These are phyloP conservation scores for Tanytarsus gracilentus DNA, from an alignment of 2,888 invertebrate species.

Conservation along the genomic window DNA sequence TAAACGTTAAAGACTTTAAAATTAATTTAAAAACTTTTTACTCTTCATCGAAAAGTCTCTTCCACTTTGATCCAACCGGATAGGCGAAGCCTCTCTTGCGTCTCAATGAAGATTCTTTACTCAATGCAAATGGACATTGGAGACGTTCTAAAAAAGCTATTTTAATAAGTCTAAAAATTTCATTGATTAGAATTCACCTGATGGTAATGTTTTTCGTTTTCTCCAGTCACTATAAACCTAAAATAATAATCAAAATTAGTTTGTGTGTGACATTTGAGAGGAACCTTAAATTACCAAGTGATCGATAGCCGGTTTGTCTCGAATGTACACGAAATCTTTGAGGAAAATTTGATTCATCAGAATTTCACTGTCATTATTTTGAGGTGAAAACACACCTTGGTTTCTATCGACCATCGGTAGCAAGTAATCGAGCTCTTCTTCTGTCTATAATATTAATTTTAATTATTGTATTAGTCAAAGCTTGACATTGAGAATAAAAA, in stretches of 20 bases:
- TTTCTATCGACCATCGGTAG: constrained; percentile 38
- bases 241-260: background rate
- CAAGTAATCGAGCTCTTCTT: constrained; percentile 39
- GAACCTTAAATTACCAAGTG: constrained; percentile 44
- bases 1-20: background rate
- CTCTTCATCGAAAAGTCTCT: constrained; percentile 57
- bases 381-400: constrained; percentile 39
- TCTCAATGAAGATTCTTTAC: constrained; percentile 56
- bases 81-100: constrained; percentile 64
- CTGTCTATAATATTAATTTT: constrained; percentile 34
- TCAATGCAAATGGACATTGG: constrained; percentile 69
- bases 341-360: constrained; percentile 44
- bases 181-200: no score
- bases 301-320: constrained; percentile 61
- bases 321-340: constrained; percentile 52
- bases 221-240: constrained; percentile 58
- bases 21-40: constrained; percentile 43
- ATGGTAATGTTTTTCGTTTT: constrained; percentile 46
- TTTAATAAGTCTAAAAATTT: no score
- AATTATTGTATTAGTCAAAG: background rate
- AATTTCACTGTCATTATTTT: constrained; percentile 41
- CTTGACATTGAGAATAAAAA: no score
- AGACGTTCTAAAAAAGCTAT: constrained; percentile 52
- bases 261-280: background rate
- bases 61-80: constrained; percentile 52